phyloP scores from a whole-genome alignment of 2,113 vertebrate species.

The Eclectus roratus region DNA sequence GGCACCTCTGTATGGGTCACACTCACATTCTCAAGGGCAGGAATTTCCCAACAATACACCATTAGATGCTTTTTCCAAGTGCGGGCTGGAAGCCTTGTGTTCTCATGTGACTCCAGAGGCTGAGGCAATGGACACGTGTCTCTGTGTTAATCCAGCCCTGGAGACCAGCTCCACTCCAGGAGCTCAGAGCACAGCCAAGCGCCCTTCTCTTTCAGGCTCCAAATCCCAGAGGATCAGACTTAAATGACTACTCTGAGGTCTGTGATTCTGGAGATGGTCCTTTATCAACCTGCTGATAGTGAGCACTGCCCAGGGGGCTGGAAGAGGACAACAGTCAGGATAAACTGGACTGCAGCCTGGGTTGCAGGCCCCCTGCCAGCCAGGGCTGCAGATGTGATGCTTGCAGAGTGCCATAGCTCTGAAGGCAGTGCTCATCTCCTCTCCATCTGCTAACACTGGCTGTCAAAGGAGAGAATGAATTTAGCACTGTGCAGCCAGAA shows the following conservation, averaged over 20 bases:
- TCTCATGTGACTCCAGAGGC: neutral
- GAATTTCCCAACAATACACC: neutral
- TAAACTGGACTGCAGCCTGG: neutral
- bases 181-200: neutral
- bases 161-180: neutral
- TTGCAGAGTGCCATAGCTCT: neutral
- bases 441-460: neutral
- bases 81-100: neutral
- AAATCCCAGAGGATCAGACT: neutral
- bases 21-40: neutral
- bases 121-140: slow-evolving; percentile 11
- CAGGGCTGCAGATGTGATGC: neutral
- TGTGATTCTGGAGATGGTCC: accelerated
- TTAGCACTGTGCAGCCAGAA: neutral
- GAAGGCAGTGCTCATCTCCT: neutral
- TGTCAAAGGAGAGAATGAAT: neutral
- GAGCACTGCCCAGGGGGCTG: accelerated
- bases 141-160: neutral
- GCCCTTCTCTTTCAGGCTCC: neutral
- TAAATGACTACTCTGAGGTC: neutral
- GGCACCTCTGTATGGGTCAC: neutral
- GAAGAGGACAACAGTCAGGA: neutral
- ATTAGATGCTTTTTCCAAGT: neutral
- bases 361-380: neutral
- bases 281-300: accelerated